Evolutionary conservation across 2,797 vertebrate species (phyloP).

Genomic region (Ibycter americanus): DNA sequence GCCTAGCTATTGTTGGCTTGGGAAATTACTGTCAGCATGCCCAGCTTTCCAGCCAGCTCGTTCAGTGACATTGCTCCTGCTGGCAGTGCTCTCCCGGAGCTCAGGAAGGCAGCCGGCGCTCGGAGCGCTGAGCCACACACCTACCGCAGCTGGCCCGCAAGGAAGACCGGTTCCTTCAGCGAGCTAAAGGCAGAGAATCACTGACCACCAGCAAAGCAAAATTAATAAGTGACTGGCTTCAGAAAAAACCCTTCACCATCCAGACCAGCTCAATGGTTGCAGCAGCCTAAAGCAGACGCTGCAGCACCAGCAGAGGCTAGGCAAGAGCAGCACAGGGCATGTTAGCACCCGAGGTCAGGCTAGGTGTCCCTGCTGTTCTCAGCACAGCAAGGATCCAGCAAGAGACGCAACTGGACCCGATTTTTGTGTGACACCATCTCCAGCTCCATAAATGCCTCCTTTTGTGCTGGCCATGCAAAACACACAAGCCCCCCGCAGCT

Average conservation of each 20-base stretch:
- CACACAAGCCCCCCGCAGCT: not conserved
- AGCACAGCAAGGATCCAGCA: not conserved
- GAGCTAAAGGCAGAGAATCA: not conserved
- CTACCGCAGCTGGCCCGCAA: not conserved
- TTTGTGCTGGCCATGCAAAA: not conserved
- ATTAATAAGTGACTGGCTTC: not conserved
- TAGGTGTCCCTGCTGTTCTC: not conserved
- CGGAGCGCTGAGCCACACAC: not conserved
- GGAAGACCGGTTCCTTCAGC: not conserved
- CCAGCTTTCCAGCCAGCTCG: not conserved
- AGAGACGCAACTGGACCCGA: not conserved
- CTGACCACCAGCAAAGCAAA: not conserved
- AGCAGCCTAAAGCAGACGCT: not conserved
- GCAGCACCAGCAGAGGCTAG: not conserved
- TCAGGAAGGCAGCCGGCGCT: not conserved
- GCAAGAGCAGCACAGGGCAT: not conserved
- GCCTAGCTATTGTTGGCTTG: not conserved
- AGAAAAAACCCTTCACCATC: not conserved
- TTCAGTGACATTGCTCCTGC: not conserved
- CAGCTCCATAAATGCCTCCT: not conserved
- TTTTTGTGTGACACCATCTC: not conserved
- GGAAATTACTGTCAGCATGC: not conserved
- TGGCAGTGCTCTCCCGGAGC: not conserved
- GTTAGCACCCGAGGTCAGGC: not conserved
- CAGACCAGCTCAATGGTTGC: not conserved